phyloP scores from a whole-genome alignment of 2,888 invertebrate species.

The Ochropleura leucogaster region DNA sequence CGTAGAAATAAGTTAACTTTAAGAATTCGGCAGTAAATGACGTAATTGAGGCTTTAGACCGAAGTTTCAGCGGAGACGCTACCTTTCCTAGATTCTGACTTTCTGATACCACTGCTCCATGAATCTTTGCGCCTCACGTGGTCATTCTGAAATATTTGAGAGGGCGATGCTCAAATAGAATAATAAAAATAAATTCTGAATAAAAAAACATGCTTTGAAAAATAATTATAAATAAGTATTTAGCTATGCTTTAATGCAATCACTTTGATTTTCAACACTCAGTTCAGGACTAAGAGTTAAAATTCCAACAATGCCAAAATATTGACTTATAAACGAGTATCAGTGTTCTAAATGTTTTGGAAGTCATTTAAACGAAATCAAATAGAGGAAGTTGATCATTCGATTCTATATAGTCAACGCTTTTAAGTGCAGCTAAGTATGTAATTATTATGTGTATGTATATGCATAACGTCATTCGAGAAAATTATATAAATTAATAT shows the following conservation, averaged over 20 bases:
- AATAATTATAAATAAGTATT: neutral
- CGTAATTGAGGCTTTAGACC: constrained; percentile 76
- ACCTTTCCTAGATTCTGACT: constrained; percentile 81
- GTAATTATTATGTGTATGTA: neutral
- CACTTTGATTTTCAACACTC: neutral
- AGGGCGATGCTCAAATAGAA: constrained; percentile 43
- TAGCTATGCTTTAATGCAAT: neutral
- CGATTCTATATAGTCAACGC: neutral
- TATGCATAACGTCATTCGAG: neutral
- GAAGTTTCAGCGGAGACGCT: constrained; percentile 88
- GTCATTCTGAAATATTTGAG: constrained; percentile 84
- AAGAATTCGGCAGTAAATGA: constrained; percentile 1
- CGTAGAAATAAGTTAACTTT: neutral
- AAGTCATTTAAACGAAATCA: neutral
- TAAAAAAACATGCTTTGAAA: constrained; percentile 29
- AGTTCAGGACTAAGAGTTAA: neutral
- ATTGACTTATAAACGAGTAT: neutral
- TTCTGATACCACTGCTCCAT: constrained; percentile 85
- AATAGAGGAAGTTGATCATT: neutral
- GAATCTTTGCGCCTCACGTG: constrained; percentile 86
- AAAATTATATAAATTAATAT: neutral
- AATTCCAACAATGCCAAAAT: neutral
- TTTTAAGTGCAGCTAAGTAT: neutral
- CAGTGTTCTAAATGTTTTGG: neutral
- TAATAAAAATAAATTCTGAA: neutral